phyloP scores from a whole-genome alignment of 2,888 invertebrate genomes.

The Sinotaia quadrata region DNA sequence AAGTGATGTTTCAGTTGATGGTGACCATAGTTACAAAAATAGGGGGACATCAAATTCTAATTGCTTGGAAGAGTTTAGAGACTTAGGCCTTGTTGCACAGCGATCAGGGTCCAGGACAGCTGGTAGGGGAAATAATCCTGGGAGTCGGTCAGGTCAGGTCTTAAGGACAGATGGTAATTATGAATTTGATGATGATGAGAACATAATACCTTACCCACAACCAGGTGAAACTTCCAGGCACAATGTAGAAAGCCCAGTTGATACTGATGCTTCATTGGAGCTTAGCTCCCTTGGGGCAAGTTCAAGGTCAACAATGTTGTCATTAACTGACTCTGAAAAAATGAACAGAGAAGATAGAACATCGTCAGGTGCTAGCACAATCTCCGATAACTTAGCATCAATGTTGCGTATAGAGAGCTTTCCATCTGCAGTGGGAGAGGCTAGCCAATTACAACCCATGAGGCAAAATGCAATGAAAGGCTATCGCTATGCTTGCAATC shows the following conservation, averaged over 20 bases:
- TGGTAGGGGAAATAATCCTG: neutral
- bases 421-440: neutral
- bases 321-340: neutral
- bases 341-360: neutral
- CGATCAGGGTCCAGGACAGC: neutral
- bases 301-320: neutral
- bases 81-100: too few species aligned
- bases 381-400: neutral
- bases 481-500: conserved; percentile 41
- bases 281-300: conserved; percentile 9
- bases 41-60: too few species aligned
- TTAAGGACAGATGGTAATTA: conserved; percentile 8
- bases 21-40: too few species aligned
- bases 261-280: neutral
- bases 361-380: neutral
- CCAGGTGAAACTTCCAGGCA: too few species aligned
- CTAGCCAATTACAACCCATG: neutral
- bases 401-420: neutral
- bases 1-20: too few species aligned
- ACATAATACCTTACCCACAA: too few species aligned
- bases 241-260: neutral
- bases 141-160: neutral
- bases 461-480: neutral
- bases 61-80: too few species aligned
- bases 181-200: conserved; percentile 21